Evolutionary conservation across 2,888 invertebrate species (phyloP), one percentile per base, ranked within the genome.

Genomic region (Lasioglossum villosulum): DNA sequence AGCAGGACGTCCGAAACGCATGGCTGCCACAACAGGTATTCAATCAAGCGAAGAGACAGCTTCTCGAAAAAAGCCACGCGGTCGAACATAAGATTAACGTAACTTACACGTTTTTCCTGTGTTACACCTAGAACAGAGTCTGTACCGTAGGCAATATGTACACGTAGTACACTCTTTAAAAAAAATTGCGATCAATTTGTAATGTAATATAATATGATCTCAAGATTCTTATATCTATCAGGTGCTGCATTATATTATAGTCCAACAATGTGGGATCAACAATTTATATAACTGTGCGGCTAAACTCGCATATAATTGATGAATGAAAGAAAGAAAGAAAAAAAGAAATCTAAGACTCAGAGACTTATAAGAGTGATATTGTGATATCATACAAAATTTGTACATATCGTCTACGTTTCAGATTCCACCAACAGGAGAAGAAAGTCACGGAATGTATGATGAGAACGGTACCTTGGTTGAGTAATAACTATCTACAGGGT

Each of bases 61-160:
- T 78, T 86, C 94, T 52, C 94, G 94, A 86, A 94, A 94, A 91
- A 95, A 94, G 83, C 92, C 94, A 83, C 94, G 94, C 82, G 93
- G 93, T 83, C 92, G 94, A 88, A 93, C 94, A 92, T 94, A 94
- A 94, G 90, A 92, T 85, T 86, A 87, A 92, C 89, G 84, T 84
- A 81, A 78, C 78, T 74, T 52, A 72, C 66, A 70, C 86, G 79
- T 88, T 88, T 86, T 83, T 91, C 86, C 89, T 90, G 82, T 88
- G 88, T 84, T 86, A 92, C 87, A 90, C 86, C 79, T 92, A 91
- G 89, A 91, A 90, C 89, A 88, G 92, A 89, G 91, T 93, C 92
- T 92, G 92, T 87, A 91, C 92, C 91, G 93, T 93, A 93, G 92
- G 90, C 88, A 92, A 92, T 92, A 92, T 93, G 91, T 93, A 93